Evolutionary conservation across 2,888 invertebrate genomes (phyloP), one percentile per base, ranked within the genome.

Genomic region (Sipha maydis): DNA sequence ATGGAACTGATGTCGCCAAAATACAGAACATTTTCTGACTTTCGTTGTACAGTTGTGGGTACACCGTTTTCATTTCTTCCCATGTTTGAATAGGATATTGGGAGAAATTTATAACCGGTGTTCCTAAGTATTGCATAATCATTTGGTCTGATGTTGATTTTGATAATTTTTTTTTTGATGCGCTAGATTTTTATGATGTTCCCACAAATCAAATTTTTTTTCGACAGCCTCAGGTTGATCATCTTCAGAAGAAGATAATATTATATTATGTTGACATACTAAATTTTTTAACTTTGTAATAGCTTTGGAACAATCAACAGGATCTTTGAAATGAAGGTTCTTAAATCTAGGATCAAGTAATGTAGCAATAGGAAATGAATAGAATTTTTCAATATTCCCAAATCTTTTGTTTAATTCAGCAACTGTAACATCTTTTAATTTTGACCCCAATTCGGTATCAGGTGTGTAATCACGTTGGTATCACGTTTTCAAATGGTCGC

Each of bases 1-100:
- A 85, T 25, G 90, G 90, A 25, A 90, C 90, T 19, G 90, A 90
- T 17, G 90, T 90, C 19, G 89, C 90, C 3, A 89, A 21, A 11
- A 69, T 25, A 34, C 31, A 21, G 11, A 90, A 85, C 28, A 89
- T 73, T 69, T 90, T 56, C n/a, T 89, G 78, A 19, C 84, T 82
- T 71, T 84, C 56, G 21, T 14, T 76, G 25, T 89, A 90, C 38
- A 76, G 9, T 14, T 41, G 19, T 19, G 90, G 88, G 41, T 73
- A 89, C 17, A 90, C 67, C 28, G n/a, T 31, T 85, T 89, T 90
- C 38, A 88, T 71, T 48, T 89, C 89, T 77, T 90, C 89, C 90
- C 90, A 90, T 38, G 83, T 31, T 79, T 89, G 88, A n/a, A 90
- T 67, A 19, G 90, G 89, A 48, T 89, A 75, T 21, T 83, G 71